These are phyloP conservation scores for Brachionus calyciflorus DNA, from an alignment of 1,140 invertebrate species.

Conservation along the genomic window DNA sequence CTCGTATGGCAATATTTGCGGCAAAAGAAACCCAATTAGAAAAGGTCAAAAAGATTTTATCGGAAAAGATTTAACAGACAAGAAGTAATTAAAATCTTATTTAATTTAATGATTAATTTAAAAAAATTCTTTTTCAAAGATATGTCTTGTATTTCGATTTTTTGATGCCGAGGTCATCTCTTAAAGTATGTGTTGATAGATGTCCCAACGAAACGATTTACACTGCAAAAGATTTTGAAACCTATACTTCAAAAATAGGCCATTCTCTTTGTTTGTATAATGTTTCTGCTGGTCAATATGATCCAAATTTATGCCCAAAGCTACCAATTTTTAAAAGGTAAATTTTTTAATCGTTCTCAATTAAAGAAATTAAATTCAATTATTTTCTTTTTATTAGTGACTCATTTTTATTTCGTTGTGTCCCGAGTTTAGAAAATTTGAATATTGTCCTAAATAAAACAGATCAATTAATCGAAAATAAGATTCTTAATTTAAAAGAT, in stretches of 20 bases:
- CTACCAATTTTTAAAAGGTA: constrained; percentile 55
- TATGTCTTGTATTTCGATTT: constrained; percentile 81
- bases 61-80: constrained; percentile 75
- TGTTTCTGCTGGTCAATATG: constrained; percentile 51
- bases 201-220: constrained; percentile 72
- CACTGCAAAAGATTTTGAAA: constrained; percentile 68
- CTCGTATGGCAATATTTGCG: constrained; percentile 92
- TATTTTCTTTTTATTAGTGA: background rate
- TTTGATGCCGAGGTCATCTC: constrained; percentile 69
- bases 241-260: constrained; percentile 72
- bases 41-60: constrained; percentile 73
- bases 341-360: background rate
- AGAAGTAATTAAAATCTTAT: constrained; percentile 69
- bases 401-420: background rate
- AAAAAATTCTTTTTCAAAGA: too few species aligned
- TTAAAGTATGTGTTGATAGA: constrained; percentile 83
- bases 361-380: background rate
- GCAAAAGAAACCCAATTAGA: constrained; percentile 71
- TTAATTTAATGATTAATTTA: too few species aligned
- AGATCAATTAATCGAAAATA: constrained; percentile 66
- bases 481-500: background rate
- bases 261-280: constrained; percentile 69
- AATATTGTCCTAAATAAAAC: constrained; percentile 61
- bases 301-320: constrained; percentile 52
- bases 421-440: constrained; percentile 9